Base-by-base conservation (phyloP, 2,113 vertebrate genomes). In the Marmota flaviventris region DNA sequence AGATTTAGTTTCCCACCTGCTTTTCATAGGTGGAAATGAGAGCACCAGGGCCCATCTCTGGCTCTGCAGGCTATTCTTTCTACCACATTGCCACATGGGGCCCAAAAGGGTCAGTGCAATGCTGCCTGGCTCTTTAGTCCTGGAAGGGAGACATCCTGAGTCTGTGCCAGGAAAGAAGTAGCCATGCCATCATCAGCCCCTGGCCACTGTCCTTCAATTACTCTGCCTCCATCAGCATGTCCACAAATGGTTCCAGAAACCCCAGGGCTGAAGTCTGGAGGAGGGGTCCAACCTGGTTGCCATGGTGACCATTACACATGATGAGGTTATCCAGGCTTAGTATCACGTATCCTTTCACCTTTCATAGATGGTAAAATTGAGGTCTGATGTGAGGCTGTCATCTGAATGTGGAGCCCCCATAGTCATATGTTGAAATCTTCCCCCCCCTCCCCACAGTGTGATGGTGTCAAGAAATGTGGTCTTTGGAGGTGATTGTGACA, bases 351-450 rank as follows among this genome's bases (percentile, higher is more conserved):
- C 8, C 37, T 24, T 77, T 58, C n/a, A n/a, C 58, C 76, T 77
- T 45, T 8, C 48, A 20, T 16, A 29, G 48, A 39, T 12, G 61
- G 22, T 67, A 67, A 63, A 37, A 39, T 11, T 39, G 72, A 79
- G 24, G 29, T 25, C 63, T 18, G 12, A 12, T 0, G 5, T 24
- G 48, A 29, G 22, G 17, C 37, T 18, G 0, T 14, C 7, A 20
- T 16, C 37, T n/a, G 29, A 11, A 16, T n/a, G 16, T n/a, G 8
- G 4, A 4, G 39, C 39, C 76, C 22, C 3, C 0, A 69, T 3
- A 78, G 37, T 61, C 29, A 6, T 14, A 53, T 84, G n/a, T n/a
- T 77, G 24, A 85, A 45, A 78, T 58, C 16, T 22, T 8, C 39
- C 39, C 39, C 39, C 39, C 7, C 56, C 56, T n/a, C n/a, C n/a